Percentiles rank a stretch among this genome's conserved stretches.
phyloP scores from a whole-genome alignment of 2,888 invertebrate species.

The Hetaerina titia region DNA sequence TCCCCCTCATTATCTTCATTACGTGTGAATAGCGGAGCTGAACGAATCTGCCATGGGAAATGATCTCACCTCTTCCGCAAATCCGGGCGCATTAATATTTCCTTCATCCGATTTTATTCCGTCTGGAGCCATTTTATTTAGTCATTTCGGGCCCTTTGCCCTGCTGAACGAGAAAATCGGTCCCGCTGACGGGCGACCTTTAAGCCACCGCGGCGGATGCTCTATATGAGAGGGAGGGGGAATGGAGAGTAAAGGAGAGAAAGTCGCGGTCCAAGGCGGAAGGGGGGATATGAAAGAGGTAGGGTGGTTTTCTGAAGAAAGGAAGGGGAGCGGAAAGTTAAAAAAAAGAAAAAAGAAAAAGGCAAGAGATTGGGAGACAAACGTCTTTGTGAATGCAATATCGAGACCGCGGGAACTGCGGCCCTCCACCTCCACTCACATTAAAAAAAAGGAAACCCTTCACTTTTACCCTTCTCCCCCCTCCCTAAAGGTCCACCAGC shows the following conservation, averaged over 20 bases:
- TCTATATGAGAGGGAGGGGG: background rate
- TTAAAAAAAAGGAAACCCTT: background rate
- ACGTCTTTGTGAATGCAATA: constrained; percentile 2
- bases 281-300: background rate
- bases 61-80: background rate
- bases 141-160: background rate
- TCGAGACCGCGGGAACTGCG: background rate
- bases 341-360: background rate
- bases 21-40: background rate
- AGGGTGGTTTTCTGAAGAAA: background rate
- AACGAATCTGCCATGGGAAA: background rate
- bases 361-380: background rate
- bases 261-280: background rate
- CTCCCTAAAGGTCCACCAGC: background rate
- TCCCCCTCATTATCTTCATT: background rate
- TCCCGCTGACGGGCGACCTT: background rate
- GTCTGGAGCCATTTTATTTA: background rate
- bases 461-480: background rate
- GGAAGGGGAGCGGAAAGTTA: background rate
- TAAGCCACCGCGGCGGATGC: background rate
- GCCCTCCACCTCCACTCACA: background rate
- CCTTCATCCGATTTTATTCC: background rate
- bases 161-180: background rate
- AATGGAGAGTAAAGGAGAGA: background rate
- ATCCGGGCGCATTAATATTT: background rate